Conservation (phyloP, 2,888 invertebrate genomes). For the Idaea dimidiata region DNA sequence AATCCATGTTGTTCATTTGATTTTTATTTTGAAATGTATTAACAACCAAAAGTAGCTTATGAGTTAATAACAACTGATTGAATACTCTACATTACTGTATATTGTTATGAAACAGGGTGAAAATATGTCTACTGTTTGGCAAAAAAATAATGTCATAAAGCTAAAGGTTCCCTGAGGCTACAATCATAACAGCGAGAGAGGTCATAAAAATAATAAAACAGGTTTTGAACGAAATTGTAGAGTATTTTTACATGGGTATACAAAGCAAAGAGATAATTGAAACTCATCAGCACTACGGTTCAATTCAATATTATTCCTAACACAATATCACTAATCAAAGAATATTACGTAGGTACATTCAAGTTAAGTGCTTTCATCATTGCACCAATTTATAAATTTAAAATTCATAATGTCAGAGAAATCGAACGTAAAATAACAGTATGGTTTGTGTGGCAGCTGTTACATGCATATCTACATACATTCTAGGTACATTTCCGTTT, state of each 20-base stretch:
- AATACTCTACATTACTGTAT: background rate
- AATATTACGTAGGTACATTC: background rate
- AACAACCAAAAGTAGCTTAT: background rate
- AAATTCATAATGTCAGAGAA: constrained; percentile 38
- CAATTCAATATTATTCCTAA: background rate
- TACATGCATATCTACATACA: constrained; percentile 68
- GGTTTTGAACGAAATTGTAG: background rate
- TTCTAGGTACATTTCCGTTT: constrained; percentile 69
- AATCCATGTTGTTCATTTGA: no score
- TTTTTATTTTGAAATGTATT: constrained; percentile 15
- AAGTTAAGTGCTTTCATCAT: constrained; percentile 32
- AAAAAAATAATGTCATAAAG: constrained; percentile 1
- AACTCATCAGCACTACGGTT: background rate
- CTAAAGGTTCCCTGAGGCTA: constrained; percentile 1
- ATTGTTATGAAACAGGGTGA: background rate
- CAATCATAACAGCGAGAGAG: background rate
- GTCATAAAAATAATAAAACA: background rate
- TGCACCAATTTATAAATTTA: constrained; percentile 69
- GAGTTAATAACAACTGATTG: background rate
- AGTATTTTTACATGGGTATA: background rate
- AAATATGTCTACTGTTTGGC: background rate
- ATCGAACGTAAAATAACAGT: constrained; percentile 39
- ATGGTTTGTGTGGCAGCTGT: constrained; percentile 76
- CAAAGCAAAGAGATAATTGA: background rate
- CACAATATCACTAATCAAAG: no score